Percentiles rank a stretch among this genome's conserved stretches.
phyloP scores from a whole-genome alignment of 1,140 invertebrate genomes.

The Hylyphantes graminicola region DNA sequence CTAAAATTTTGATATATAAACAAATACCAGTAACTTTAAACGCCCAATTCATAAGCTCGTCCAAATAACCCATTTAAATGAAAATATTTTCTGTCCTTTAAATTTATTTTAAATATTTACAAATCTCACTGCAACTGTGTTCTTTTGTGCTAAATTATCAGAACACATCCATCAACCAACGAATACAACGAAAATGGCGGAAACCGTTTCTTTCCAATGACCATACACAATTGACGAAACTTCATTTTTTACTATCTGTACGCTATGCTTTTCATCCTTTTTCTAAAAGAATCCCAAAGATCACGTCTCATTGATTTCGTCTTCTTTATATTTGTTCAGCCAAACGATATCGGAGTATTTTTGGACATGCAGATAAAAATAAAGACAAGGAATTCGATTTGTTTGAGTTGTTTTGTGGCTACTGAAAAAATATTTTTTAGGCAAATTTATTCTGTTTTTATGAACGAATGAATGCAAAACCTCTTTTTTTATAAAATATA shows the following conservation, averaged over 20 bases:
- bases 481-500: no score
- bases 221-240: not conserved
- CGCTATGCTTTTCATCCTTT: not conserved
- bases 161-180: not conserved
- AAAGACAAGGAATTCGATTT: not conserved
- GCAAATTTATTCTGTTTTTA: no score
- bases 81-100: no score
- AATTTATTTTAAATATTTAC: no score
- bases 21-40: no score
- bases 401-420: not conserved
- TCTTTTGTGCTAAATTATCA: not conserved
- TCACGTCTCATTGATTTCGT: slow-evolving; percentile 13
- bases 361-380: not conserved
- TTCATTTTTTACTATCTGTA: not conserved
- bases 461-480: no score
- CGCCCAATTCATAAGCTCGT: no score
- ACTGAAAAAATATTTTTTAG: no score
- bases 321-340: slow-evolving; percentile 9
- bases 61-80: no score
- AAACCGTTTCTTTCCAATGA: not conserved
- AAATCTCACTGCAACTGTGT: not conserved
- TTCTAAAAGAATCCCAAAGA: not conserved
- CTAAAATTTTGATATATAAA: no score
- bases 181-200: slow-evolving; percentile 5
- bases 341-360: not conserved